Conservation (phyloP, 1,140 invertebrate genomes). For the Bombus sylvicola region DNA sequence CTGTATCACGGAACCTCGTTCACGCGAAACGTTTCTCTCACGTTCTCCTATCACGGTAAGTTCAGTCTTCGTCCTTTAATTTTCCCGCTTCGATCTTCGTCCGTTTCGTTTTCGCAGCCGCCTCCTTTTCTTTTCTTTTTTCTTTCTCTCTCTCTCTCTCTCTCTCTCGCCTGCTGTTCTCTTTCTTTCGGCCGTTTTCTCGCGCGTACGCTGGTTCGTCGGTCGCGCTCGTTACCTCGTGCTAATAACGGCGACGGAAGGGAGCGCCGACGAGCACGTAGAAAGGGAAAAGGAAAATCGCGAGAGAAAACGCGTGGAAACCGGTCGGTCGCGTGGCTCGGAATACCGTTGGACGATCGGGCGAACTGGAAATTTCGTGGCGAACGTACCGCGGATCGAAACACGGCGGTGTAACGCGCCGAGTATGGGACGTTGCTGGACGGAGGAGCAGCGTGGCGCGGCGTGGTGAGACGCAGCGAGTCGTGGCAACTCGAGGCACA, state of each 20-base stretch:
- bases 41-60: conserved; percentile 15
- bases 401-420: too few relatives aligned
- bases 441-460: background rate
- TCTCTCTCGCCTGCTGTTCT: background rate
- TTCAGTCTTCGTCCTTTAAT: background rate
- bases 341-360: too few relatives aligned
- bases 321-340: too few relatives aligned
- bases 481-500: background rate
- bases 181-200: too few relatives aligned
- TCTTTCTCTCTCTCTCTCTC: background rate
- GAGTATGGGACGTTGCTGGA: background rate
- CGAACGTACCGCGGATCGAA: too few relatives aligned
- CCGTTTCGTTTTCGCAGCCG: background rate
- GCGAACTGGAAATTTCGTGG: too few relatives aligned
- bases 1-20: background rate
- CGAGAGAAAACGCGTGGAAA: background rate
- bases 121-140: background rate
- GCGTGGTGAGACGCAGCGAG: background rate
- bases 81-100: background rate
- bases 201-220: too few relatives aligned
- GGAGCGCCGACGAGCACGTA: too few relatives aligned
- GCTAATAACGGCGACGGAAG: too few relatives aligned
- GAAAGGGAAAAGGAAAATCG: background rate
- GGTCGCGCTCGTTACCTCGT: too few relatives aligned
- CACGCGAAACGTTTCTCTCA: background rate